Evolutionary conservation across 1,140 invertebrate genomes (phyloP).

Genomic region (Acromyrmex charruanus): DNA sequence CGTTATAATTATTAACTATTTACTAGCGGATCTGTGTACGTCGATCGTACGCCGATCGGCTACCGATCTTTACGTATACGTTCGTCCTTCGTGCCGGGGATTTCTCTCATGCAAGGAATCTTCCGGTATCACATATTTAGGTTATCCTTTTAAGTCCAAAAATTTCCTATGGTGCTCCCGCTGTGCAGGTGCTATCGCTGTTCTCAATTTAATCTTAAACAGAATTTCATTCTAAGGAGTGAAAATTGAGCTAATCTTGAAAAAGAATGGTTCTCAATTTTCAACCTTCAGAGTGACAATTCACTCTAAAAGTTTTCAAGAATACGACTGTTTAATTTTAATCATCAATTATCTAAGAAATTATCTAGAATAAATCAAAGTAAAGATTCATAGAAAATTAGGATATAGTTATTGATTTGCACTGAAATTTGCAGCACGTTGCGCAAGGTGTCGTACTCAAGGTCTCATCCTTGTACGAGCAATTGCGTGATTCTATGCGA

Average conservation of each 20-base stretch:
- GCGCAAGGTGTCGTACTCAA: background rate
- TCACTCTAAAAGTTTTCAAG: too few species aligned
- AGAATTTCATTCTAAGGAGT: too few species aligned
- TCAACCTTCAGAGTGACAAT: too few species aligned
- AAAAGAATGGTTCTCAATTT: too few species aligned
- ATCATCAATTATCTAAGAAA: background rate
- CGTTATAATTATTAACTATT: slow-evolving; percentile 72
- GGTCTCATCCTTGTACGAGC: background rate
- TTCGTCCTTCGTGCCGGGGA: slow-evolving; percentile 17
- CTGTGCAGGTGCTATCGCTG: background rate
- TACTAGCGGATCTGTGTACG: slow-evolving; percentile 66
- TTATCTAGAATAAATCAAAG: background rate
- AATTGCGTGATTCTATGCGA: slow-evolving; percentile 33
- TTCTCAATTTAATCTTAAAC: background rate
- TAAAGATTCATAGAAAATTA: background rate
- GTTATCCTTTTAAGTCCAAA: slow-evolving; percentile 27
- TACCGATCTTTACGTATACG: slow-evolving; percentile 66
- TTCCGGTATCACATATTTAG: slow-evolving; percentile 32
- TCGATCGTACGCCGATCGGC: slow-evolving; percentile 55
- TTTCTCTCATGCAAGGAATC: slow-evolving; percentile 42
- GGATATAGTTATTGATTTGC: background rate
- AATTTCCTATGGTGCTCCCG: slow-evolving; percentile 27
- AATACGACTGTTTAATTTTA: background rate
- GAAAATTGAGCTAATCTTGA: too few species aligned
- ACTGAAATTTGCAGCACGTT: background rate